Base-by-base conservation (phyloP, 2,888 invertebrate genomes). In the Byasa hedistus region DNA sequence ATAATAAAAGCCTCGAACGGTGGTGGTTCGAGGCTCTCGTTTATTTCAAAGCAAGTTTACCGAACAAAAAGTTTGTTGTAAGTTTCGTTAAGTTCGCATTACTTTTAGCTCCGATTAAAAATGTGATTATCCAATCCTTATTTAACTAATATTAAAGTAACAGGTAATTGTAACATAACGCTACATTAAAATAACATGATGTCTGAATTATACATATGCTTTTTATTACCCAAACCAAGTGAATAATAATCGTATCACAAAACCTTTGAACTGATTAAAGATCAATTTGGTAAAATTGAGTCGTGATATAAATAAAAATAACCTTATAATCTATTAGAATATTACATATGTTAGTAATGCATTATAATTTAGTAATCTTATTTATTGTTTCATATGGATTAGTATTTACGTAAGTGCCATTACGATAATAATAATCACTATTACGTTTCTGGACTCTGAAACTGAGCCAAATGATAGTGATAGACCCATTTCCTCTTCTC, bases 1-100 rank as follows among this genome's bases (percentile, higher is more conserved):
- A 84, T 84, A 89, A 87, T 87, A 87, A 88, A 87, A 88, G n/a
- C n/a, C 84, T 81, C 75, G 79, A 77, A 78, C 76, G 76, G n/a
- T n/a, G n/a, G n/a, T n/a, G n/a, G n/a, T 80, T 83, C 78, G 76
- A 75, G 77, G 79, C 76, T 77, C 77, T 75, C 76, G 76, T 78
- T 79, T 75, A 72, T 77, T 75, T 74, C 72, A 73, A 73, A 72
- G 75, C 72, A 73, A 81, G 80, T 82, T 80, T 78, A 76, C 70
- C 69, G 68, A 75, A 72, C 73, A 73, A 75, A 80, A 83, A 87
- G 83, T 87, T 88, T 85, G 79, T 86, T 84, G 79, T 84, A 83
- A 81, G 84, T 84, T 84, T 86, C 77, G 75, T 73, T n/a, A 76
- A 81, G 73, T 79, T 79, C 73, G 71, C 72, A 72, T 79, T 76